Evolutionary conservation across 1,140 invertebrate species (phyloP).

Genomic region (Olivierus martensii): DNA sequence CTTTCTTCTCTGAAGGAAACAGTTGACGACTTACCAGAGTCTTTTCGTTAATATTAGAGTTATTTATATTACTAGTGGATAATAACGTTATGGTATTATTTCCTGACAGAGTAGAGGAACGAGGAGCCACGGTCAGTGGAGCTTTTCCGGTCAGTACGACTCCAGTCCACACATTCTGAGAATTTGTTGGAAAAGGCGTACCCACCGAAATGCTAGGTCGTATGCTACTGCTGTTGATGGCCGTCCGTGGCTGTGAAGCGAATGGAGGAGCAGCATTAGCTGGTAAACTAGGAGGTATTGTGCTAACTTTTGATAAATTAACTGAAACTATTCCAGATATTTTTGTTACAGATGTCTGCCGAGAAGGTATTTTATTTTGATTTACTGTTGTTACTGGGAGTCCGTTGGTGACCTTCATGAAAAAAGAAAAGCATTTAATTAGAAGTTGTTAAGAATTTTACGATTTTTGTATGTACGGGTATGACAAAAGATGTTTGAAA

Average conservation of each 20-base stretch:
- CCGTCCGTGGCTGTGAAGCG: slow-evolving; percentile 9
- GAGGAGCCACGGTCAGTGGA: slow-evolving; percentile 7
- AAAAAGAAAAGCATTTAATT: no score
- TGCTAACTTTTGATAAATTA: no score
- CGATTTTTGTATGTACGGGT: no score
- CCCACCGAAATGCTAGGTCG: slow-evolving; percentile 9
- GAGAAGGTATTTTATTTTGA: no score
- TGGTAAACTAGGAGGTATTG: slow-evolving; percentile 14
- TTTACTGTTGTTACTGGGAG: no score
- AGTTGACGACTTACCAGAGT: slow-evolving; percentile 20
- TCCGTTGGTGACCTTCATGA: no score
- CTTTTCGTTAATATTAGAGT: slow-evolving; percentile 10
- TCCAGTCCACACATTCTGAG: slow-evolving; percentile 14
- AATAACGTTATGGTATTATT: not conserved
- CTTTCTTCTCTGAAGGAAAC: slow-evolving; percentile 21
- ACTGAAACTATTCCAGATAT: slow-evolving; percentile 1
- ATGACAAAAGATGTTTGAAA: no score
- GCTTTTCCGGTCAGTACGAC: slow-evolving; percentile 10
- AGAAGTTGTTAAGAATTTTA: no score
- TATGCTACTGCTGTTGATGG: slow-evolving; percentile 7
- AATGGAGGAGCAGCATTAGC: slow-evolving; percentile 18
- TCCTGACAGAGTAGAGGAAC: slow-evolving; percentile 4
- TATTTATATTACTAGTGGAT: slow-evolving; percentile 5
- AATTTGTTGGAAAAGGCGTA: slow-evolving; percentile 10
- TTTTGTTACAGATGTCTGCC: no score